Conservation (phyloP, 2,888 invertebrate genomes). For the Lobophora halterata region DNA sequence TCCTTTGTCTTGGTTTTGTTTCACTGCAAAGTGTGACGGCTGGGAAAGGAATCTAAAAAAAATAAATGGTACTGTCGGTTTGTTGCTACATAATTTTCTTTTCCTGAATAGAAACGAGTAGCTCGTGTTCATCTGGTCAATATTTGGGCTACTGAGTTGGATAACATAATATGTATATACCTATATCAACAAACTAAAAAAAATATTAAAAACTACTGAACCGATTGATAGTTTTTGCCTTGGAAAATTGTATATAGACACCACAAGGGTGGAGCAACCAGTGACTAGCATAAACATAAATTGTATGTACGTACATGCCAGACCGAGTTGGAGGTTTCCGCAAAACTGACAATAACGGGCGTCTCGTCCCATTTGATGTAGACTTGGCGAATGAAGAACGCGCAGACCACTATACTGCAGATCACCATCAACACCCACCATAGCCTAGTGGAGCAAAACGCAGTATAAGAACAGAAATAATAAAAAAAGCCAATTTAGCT, state of each 20-base stretch:
- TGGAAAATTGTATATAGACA: no score
- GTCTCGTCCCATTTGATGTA: slow-evolving; percentile 83
- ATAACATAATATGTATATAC: no score
- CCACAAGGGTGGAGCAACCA: no score
- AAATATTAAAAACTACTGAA: no score
- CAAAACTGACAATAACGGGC: slow-evolving; percentile 84
- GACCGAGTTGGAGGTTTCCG: slow-evolving; percentile 82
- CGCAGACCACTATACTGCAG: slow-evolving; percentile 76
- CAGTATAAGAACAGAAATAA: no score
- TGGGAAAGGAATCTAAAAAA: slow-evolving; percentile 73
- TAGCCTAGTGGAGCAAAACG: slow-evolving; percentile 67
- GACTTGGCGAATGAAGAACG: slow-evolving; percentile 74
- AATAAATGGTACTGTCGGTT: not conserved
- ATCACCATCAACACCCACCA: slow-evolving; percentile 79
- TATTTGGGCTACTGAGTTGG: no score
- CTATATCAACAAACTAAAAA: no score
- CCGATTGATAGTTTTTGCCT: no score
- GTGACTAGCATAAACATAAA: no score
- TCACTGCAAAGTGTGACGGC: slow-evolving; percentile 81
- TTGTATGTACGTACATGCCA: slow-evolving; percentile 72
- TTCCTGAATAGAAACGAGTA: no score
- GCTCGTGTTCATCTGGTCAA: no score
- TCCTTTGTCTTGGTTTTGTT: slow-evolving; percentile 77
- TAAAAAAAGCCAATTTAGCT: no score
- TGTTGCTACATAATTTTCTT: not conserved